Percentiles rank a stretch among this genome's conserved stretches.
phyloP scores from a whole-genome alignment of 2,888 invertebrate genomes.

The Phymatocera aterrima region DNA sequence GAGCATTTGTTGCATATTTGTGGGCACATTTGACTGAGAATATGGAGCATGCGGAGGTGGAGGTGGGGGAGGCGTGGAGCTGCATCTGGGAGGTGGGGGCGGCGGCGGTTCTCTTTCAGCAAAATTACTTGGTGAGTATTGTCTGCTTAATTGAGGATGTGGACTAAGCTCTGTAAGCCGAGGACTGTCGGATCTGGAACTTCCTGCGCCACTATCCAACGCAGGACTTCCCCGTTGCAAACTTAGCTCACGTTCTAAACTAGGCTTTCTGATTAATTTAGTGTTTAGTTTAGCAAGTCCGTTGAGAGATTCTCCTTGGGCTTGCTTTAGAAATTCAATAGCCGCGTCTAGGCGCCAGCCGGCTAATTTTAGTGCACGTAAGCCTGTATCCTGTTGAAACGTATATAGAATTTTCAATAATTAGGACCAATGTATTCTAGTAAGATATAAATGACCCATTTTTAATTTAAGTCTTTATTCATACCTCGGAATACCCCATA shows the following conservation, averaged over 20 bases:
- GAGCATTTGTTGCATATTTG: constrained; percentile 83
- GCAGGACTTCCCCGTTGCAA: constrained; percentile 90
- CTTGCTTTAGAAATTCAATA: constrained; percentile 82
- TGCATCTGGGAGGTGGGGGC: constrained; percentile 86
- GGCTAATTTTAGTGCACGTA: constrained; percentile 82
- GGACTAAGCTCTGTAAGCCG: constrained; percentile 80
- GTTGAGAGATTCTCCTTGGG: constrained; percentile 78
- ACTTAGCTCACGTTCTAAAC: constrained; percentile 89
- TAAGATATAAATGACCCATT: background rate
- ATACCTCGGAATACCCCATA: constrained; percentile 87
- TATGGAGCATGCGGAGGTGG: constrained; percentile 77
- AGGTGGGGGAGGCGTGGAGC: constrained; percentile 82
- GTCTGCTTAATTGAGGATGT: constrained; percentile 83
- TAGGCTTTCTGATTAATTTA: constrained; percentile 91
- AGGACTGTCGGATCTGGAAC: constrained; percentile 93
- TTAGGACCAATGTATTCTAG: constrained; percentile 3
- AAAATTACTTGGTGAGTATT: constrained; percentile 83
- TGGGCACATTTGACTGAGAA: constrained; percentile 78
- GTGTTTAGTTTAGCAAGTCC: constrained; percentile 77
- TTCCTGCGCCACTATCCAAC: constrained; percentile 91
- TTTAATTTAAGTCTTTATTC: background rate
- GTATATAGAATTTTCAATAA: constrained; percentile 1
- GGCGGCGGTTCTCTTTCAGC: constrained; percentile 78
- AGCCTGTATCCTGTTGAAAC: constrained; percentile 80
- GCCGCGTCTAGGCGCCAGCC: constrained; percentile 85